Conservation (phyloP, 1,140 invertebrate genomes). For the Cydia fagiglandana region DNA sequence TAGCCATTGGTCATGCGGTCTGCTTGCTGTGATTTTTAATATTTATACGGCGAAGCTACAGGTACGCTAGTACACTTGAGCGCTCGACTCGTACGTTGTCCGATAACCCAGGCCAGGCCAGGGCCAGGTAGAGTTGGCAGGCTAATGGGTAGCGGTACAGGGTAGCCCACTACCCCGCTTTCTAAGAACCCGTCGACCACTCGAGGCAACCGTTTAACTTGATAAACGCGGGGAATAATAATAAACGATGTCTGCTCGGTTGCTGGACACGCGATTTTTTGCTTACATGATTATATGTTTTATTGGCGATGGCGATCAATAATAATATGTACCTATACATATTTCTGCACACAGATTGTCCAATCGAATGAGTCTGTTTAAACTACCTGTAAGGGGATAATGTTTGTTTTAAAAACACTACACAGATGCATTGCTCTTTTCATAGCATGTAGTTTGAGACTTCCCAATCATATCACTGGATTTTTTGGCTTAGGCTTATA, state of each 20-base stretch:
- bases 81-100: not conserved
- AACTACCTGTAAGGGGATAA: no score
- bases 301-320: no score
- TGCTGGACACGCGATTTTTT: slow-evolving; percentile 35
- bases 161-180: slow-evolving; percentile 54
- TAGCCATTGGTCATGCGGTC: no score
- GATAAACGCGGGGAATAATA: slow-evolving; percentile 37
- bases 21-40: no score
- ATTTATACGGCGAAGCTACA: not conserved
- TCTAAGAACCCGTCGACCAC: slow-evolving; percentile 53
- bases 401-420: no score
- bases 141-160: slow-evolving; percentile 43
- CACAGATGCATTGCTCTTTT: no score
- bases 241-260: slow-evolving; percentile 29
- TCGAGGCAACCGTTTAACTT: slow-evolving; percentile 38
- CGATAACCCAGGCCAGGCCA: not conserved
- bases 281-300: not conserved
- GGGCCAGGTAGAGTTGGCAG: slow-evolving; percentile 13
- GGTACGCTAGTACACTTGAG: not conserved
- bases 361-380: no score
- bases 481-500: no score
- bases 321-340: no score
- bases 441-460: no score
- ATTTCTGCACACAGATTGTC: no score
- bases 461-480: no score